These are phyloP conservation scores for Brevipalpus yothersi DNA, from an alignment of 1,140 invertebrate species.

Conservation along the genomic window DNA sequence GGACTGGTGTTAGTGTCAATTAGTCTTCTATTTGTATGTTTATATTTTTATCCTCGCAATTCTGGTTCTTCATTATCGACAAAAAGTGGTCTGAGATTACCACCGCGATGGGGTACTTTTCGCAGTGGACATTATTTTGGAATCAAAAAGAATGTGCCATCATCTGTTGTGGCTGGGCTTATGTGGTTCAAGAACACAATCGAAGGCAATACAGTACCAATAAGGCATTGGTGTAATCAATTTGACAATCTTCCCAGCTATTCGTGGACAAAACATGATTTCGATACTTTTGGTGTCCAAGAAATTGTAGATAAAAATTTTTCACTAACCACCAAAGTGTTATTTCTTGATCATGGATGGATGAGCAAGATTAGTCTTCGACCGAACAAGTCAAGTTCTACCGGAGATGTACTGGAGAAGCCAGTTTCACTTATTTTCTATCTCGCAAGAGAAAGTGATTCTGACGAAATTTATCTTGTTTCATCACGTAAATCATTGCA, in stretches of 20 bases:
- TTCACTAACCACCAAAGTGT: constrained; percentile 55
- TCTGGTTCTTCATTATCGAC: too few species aligned
- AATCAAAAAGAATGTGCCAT: constrained; percentile 59
- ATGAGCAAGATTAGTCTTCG: constrained; percentile 47
- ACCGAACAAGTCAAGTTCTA: constrained; percentile 14
- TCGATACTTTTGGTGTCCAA: constrained; percentile 69
- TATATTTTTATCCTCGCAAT: too few species aligned
- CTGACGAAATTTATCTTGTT: background rate
- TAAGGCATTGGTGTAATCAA: constrained; percentile 80
- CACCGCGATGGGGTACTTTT: constrained; percentile 20
- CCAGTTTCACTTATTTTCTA: constrained; percentile 26
- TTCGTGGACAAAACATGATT: constrained; percentile 79
- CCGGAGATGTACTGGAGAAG: constrained; percentile 1
- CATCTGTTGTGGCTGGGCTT: constrained; percentile 64
- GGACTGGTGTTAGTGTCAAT: too few species aligned
- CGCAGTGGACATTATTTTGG: constrained; percentile 29
- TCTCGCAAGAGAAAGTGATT: constrained; percentile 17
- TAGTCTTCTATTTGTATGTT: too few species aligned
- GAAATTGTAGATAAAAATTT: constrained; percentile 55
- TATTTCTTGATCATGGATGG: constrained; percentile 63
- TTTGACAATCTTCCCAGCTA: constrained; percentile 49
- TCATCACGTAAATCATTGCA: constrained; percentile 15
- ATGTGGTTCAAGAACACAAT: constrained; percentile 76
- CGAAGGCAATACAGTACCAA: constrained; percentile 10
- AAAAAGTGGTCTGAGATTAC: background rate